A percentile compares a stretch with the other conserved stretches of the same genome.
Evolutionary conservation across 2,113 vertebrate species (phyloP).

Genomic region (Megaceryle maxima): DNA sequence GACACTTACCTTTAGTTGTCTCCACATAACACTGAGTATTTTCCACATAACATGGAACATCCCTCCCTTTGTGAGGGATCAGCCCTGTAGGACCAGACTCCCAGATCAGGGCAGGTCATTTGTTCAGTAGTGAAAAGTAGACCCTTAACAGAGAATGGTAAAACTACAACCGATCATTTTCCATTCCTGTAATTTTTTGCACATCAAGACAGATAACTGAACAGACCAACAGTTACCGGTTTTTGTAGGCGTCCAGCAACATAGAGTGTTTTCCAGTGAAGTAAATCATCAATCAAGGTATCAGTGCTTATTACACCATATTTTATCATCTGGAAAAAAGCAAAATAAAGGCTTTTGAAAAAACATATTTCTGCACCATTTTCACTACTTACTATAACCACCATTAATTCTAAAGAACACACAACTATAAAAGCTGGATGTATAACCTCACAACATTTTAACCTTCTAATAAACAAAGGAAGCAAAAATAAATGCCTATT

Average conservation of each 20-base stretch:
- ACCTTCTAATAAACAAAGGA: not conserved
- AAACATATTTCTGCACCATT: not conserved
- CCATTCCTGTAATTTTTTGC: not conserved
- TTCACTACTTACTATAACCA: not conserved
- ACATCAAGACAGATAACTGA: not conserved
- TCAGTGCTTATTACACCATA: slow-evolving; percentile 93
- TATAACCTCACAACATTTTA: not conserved
- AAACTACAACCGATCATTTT: not conserved
- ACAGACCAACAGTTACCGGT: slow-evolving; percentile 78
- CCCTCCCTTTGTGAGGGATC: not conserved
- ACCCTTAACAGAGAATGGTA: not conserved
- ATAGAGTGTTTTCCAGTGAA: slow-evolving; percentile 93
- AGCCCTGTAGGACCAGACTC: not conserved
- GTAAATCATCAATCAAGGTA: slow-evolving; percentile 86
- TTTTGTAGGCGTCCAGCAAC: slow-evolving; percentile 94
- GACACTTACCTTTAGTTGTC: not conserved
- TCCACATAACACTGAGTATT: not conserved
- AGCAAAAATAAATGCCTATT: not conserved
- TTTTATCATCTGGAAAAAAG: slow-evolving; percentile 86
- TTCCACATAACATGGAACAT: not conserved
- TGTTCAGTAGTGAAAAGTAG: not conserved
- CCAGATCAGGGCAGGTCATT: not conserved
- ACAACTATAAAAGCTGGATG: not conserved
- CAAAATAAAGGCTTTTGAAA: not conserved
- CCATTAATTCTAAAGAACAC: not conserved